Evolutionary conservation across 2,797 vertebrate genomes (phyloP).

Genomic region (Pangasius larnaudii): DNA sequence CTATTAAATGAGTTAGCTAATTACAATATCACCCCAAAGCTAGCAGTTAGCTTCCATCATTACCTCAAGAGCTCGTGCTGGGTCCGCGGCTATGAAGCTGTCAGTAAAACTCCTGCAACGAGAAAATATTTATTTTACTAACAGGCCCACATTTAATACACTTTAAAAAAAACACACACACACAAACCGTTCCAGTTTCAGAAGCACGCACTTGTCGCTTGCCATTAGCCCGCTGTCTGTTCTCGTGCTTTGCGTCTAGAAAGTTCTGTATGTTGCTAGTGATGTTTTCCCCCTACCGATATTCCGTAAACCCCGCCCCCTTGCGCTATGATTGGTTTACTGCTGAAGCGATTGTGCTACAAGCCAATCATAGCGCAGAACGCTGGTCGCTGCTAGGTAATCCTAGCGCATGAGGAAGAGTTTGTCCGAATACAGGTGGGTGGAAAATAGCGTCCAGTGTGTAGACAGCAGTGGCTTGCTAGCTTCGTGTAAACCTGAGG

Average conservation of each 20-base stretch:
- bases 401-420: neutral
- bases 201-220: conserved; percentile 52
- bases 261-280: conserved; percentile 70
- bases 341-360: too few relatives aligned
- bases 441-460: neutral
- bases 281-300: conserved; percentile 6
- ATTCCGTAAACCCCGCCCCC: conserved; percentile 4
- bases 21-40: neutral
- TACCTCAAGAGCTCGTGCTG: conserved; percentile 80
- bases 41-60: conserved; percentile 43
- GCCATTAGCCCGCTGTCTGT: conserved; percentile 66
- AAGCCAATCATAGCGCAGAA: neutral
- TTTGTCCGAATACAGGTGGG: conserved; percentile 3
- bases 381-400: neutral
- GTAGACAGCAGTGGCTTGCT: neutral
- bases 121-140: neutral
- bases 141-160: neutral
- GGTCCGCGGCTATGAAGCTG: conserved; percentile 78
- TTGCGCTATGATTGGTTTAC: neutral
- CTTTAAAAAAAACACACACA: too few relatives aligned
- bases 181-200: neutral
- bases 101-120: conserved; percentile 76
- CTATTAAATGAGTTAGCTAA: neutral
- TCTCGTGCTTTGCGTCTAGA: conserved; percentile 55
- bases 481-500: conserved; percentile 1